A percentile compares a stretch with the other conserved stretches of the same genome.
Evolutionary conservation across 2,113 vertebrate species (phyloP).

Genomic region (Paralichthys olivaceus): DNA sequence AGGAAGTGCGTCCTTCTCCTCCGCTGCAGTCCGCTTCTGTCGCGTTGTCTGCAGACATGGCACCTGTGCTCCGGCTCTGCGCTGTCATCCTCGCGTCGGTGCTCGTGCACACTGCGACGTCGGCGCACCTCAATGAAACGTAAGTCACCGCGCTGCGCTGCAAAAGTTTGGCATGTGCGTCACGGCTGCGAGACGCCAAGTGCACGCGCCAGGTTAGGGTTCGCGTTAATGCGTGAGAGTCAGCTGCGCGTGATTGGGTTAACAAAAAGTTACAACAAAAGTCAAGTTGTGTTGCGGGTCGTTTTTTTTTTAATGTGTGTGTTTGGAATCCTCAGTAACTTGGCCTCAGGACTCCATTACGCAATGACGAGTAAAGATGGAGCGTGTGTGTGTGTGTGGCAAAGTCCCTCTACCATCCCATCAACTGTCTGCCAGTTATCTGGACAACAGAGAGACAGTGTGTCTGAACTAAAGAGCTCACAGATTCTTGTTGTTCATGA

Average conservation of each 20-base stretch:
- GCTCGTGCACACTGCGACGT: slow-evolving; percentile 39
- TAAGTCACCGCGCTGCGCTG: slow-evolving; percentile 47
- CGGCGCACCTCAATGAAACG: slow-evolving; percentile 58
- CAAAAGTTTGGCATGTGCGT: slow-evolving; percentile 13
- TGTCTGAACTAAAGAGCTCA: too few relatives aligned
- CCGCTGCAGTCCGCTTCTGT: background rate
- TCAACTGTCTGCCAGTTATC: background rate
- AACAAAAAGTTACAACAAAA: background rate
- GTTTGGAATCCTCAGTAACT: background rate
- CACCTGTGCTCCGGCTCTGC: slow-evolving; percentile 38
- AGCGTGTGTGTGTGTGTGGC: background rate
- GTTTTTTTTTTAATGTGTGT: background rate
- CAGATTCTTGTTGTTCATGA: too few relatives aligned
- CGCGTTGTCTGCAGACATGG: slow-evolving; percentile 50
- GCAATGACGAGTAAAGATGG: slow-evolving; percentile 20
- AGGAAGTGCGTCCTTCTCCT: slow-evolving; percentile 19
- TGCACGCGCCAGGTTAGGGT: background rate
- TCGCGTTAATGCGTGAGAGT: background rate
- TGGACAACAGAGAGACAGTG: too few relatives aligned
- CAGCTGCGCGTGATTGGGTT: slow-evolving; percentile 4
- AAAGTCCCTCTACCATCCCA: background rate
- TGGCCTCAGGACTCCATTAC: slow-evolving; percentile 36
- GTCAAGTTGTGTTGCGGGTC: background rate
- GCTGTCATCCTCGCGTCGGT: slow-evolving; percentile 21
- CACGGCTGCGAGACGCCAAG: background rate